Conservation (phyloP, 2,888 invertebrate genomes). For the Cenopis cana region DNA sequence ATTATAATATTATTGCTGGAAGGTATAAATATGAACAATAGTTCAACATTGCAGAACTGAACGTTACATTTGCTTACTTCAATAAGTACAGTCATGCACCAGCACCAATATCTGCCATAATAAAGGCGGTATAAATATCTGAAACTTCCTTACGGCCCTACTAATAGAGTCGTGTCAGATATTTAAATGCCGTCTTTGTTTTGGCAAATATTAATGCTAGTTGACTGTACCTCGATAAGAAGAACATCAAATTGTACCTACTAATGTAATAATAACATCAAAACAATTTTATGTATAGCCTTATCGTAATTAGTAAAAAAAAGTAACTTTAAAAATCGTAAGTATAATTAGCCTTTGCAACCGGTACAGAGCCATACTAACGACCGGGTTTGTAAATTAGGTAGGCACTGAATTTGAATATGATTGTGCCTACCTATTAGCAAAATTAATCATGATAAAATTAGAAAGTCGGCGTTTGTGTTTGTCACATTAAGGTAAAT, state of each 20-base stretch:
- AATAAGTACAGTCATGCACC: too few species aligned
- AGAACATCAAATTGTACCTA: neutral
- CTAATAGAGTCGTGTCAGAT: too few species aligned
- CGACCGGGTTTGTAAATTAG: neutral
- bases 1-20: conserved; percentile 69
- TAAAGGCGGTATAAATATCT: too few species aligned
- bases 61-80: neutral
- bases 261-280: conserved; percentile 2
- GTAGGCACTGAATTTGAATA: neutral
- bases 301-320: neutral
- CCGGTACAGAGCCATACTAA: neutral
- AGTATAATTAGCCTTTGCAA: neutral
- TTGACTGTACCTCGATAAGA: too few species aligned
- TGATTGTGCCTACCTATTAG: neutral
- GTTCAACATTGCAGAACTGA: conserved; percentile 33
- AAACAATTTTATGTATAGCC: neutral
- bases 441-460: too few species aligned
- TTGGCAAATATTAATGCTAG: too few species aligned
- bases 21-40: conserved; percentile 42
- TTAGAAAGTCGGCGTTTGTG: neutral
- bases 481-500: neutral
- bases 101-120: too few species aligned
- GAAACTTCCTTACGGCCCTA: too few species aligned
- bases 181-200: too few species aligned
- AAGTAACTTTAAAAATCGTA: too few species aligned